Conservation (phyloP, 2,888 invertebrate genomes). For the Phyto melanocephala region DNA sequence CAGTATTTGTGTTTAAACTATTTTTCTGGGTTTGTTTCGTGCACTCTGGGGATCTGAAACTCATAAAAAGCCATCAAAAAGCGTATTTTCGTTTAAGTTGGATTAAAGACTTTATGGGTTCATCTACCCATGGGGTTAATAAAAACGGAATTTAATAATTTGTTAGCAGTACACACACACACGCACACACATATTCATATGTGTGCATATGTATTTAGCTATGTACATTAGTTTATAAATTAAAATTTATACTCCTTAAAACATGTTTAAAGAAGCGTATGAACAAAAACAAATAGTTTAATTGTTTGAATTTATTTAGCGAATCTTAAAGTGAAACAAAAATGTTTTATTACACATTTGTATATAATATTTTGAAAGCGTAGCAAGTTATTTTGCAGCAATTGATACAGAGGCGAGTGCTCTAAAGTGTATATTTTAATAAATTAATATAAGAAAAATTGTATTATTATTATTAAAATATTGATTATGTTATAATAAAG, state of each 20-base stretch:
- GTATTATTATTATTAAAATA: too few species aligned
- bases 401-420: too few species aligned
- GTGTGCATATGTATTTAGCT: neutral
- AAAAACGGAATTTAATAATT: neutral
- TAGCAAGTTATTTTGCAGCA: too few species aligned
- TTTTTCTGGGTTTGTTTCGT: neutral
- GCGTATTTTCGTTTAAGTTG: conserved; percentile 14
- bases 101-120: conserved; percentile 54
- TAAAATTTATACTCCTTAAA: conserved; percentile 35
- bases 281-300: conserved; percentile 48
- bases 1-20: neutral
- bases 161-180: neutral
- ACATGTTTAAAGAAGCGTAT: conserved; percentile 30
- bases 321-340: too few species aligned
- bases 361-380: too few species aligned
- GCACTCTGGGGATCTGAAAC: neutral
- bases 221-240: neutral
- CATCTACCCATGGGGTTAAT: conserved; percentile 42
- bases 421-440: too few species aligned
- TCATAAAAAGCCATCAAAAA: conserved; percentile 7
- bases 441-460: too few species aligned
- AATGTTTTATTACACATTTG: too few species aligned
- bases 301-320: neutral
- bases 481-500: too few species aligned
- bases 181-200: neutral